Evolutionary conservation across 2,888 invertebrate genomes (phyloP).

Genomic region (Odontocerum albicorne): DNA sequence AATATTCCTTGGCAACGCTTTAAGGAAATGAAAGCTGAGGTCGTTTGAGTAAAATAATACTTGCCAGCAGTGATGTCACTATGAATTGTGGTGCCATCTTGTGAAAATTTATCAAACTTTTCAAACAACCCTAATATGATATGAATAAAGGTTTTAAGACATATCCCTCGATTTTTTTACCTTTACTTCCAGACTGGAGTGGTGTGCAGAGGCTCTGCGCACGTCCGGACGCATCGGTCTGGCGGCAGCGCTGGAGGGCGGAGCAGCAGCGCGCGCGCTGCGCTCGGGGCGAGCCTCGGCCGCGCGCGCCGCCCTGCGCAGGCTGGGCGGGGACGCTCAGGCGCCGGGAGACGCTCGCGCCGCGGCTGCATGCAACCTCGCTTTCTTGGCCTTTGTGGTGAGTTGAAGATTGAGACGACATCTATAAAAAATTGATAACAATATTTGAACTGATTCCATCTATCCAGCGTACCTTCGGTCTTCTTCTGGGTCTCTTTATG

Average conservation of each 20-base stretch:
- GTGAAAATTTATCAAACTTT: too few species aligned
- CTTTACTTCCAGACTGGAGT: constrained; percentile 57
- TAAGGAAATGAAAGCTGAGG: too few species aligned
- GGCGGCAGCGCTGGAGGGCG: constrained; percentile 78
- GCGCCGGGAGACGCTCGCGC: constrained; percentile 51
- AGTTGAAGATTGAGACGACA: too few species aligned
- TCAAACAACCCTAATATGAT: too few species aligned
- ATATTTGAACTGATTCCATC: too few species aligned
- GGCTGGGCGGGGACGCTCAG: constrained; percentile 51
- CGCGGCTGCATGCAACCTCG: constrained; percentile 53
- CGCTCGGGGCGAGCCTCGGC: constrained; percentile 38
- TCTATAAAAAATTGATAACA: too few species aligned
- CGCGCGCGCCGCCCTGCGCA: constrained; percentile 45
- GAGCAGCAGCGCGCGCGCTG: constrained; percentile 36
- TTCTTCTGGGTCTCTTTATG: too few species aligned
- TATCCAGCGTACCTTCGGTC: too few species aligned
- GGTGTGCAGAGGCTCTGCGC: constrained; percentile 95
- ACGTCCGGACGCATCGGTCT: constrained; percentile 82
- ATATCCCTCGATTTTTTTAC: neutral
- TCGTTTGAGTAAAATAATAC: too few species aligned
- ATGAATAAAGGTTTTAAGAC: neutral
- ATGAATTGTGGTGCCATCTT: too few species aligned
- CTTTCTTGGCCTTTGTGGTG: constrained; percentile 54
- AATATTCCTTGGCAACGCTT: too few species aligned
- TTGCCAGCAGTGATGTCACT: too few species aligned